Percentiles rank a stretch among this genome's conserved stretches.
Conservation (phyloP, 2,113 vertebrate genomes). For the Muscicapa adusta region DNA sequence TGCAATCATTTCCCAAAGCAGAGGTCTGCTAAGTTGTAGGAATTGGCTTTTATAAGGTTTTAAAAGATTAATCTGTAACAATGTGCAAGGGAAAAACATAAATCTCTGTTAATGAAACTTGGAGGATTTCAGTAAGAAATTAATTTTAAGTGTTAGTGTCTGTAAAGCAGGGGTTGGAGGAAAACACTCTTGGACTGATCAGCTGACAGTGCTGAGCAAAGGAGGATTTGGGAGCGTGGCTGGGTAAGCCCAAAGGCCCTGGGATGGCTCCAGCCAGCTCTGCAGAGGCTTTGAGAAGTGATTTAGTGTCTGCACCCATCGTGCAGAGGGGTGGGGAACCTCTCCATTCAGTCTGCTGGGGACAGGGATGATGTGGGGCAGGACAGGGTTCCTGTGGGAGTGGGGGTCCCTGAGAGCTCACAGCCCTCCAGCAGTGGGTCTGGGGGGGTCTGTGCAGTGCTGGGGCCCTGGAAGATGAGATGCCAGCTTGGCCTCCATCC, state of each 20-base stretch:
- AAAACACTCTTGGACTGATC: background rate
- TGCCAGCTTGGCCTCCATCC: background rate
- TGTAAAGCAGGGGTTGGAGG: background rate
- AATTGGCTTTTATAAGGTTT: background rate
- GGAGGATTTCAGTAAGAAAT: background rate
- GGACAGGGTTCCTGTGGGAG: background rate
- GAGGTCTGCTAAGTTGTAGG: background rate
- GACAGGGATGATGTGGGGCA: fast-evolving
- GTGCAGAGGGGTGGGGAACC: background rate
- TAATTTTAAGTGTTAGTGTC: background rate
- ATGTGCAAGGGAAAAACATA: background rate
- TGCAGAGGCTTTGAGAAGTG: background rate
- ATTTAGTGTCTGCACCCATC: background rate
- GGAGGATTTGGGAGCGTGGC: fast-evolving
- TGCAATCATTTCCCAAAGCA: background rate
- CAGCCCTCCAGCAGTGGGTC: fast-evolving
- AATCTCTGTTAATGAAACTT: background rate
- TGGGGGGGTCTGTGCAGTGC: fast-evolving
- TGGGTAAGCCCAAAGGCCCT: background rate
- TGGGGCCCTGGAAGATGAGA: background rate
- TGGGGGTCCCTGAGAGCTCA: background rate
- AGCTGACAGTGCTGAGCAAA: fast-evolving
- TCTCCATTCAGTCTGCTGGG: no score
- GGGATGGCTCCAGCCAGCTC: background rate
- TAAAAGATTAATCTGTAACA: slow-evolving; percentile 1